Evolutionary conservation across 2,888 invertebrate species (phyloP).

Genomic region (Ditula angustiorana): DNA sequence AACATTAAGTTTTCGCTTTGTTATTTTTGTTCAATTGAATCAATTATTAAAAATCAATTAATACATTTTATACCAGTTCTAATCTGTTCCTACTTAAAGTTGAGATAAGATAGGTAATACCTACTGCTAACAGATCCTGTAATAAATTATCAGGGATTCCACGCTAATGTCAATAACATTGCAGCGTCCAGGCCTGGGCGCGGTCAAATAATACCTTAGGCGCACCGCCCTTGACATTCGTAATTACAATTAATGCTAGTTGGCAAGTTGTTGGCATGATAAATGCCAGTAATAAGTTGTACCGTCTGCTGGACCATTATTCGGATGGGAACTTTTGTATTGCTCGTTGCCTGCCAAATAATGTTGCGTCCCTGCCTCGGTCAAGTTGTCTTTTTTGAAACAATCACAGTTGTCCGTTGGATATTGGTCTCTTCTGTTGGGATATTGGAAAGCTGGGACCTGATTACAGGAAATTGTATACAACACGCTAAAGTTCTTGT

Average conservation of each 20-base stretch:
- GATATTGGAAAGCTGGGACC: constrained; percentile 2
- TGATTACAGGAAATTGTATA: background rate
- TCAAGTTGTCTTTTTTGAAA: constrained; percentile 9
- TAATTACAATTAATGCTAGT: constrained; percentile 39
- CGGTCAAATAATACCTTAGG: constrained; percentile 1
- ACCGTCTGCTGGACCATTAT: constrained; percentile 29
- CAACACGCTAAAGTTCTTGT: background rate
- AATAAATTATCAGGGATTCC: background rate
- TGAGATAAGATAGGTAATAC: too few species aligned
- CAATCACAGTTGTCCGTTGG: constrained; percentile 6
- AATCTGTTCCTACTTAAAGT: too few species aligned
- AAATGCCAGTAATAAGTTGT: constrained; percentile 41
- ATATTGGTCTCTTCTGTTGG: background rate
- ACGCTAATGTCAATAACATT: background rate
- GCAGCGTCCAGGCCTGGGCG: background rate
- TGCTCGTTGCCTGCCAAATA: constrained; percentile 22
- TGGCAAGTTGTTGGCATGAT: constrained; percentile 39
- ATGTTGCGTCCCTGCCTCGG: background rate
- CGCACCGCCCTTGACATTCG: constrained; percentile 13
- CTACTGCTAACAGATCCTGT: background rate
- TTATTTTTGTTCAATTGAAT: too few species aligned
- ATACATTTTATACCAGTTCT: too few species aligned
- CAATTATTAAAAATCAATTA: too few species aligned
- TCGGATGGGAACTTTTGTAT: constrained; percentile 29
- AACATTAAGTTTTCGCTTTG: too few species aligned